These are phyloP conservation scores for Crotalus horridus DNA, from an alignment of 2,113 vertebrate species.

Conservation along the genomic window DNA sequence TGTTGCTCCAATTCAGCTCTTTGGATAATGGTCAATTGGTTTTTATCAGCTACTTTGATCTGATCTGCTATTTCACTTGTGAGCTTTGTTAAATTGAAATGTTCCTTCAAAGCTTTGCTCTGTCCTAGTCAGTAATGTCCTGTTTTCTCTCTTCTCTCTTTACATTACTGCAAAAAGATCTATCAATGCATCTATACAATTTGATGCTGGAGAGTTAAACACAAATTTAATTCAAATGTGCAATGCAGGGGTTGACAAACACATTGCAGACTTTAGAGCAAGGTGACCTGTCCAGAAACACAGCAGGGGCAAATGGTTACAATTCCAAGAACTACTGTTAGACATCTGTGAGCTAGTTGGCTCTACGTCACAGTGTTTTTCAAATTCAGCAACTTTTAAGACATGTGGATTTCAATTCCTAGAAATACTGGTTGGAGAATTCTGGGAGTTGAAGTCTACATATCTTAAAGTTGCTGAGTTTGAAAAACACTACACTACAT, in stretches of 20 bases:
- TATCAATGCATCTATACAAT: background rate
- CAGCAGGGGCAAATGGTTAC: background rate
- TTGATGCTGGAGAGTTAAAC: background rate
- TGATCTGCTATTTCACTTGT: background rate
- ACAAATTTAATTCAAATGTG: background rate
- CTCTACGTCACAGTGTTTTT: background rate
- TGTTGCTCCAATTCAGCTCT: background rate
- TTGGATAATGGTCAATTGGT: background rate
- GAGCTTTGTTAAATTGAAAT: background rate
- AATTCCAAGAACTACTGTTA: background rate
- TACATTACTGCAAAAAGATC: background rate
- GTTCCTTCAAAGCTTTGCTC: background rate
- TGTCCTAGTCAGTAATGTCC: background rate
- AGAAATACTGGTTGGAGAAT: background rate
- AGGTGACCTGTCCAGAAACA: background rate
- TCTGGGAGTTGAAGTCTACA: background rate
- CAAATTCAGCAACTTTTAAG: background rate
- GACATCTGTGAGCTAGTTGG: background rate
- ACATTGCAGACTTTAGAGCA: background rate
- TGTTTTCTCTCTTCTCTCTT: background rate
- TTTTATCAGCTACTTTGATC: background rate
- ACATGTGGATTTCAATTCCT: background rate
- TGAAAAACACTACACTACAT: background rate
- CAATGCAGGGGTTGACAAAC: background rate
- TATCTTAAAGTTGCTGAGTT: background rate